Evolutionary conservation across 35 echinoderm and acorn worm genomes (phyloP), one percentile per base, ranked within the genome.

Genomic region (Ptychodera flava): DNA sequence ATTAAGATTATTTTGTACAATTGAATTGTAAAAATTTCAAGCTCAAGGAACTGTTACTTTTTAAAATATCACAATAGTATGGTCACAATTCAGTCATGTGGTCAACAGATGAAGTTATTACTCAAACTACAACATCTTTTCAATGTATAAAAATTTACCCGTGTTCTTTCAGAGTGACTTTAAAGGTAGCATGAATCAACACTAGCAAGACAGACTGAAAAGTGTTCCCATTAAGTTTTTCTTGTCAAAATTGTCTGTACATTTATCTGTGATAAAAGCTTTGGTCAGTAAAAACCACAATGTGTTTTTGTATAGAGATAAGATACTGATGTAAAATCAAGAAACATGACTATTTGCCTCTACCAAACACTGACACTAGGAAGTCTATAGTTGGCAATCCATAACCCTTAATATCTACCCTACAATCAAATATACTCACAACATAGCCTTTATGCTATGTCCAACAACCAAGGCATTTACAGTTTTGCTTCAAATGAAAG

Each of bases 191-290:
- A 64, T 64, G 45, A 64, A 64, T 64, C 45, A 64, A 64, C 45
- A 64, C 45, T 22, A 12, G 6, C 22, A 6, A 64, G 22, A 64
- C 45, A 64, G 45, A 64, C 45, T 64, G 45, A 64, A 64, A 64
- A 64, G 22, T 64, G 45, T 64, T 64, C 45, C 45, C 45, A 64
- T 64, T 12, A 64, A 64, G n/a, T n/a, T n/a, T 64, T 64, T 64
- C 45, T 64, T 64, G 45, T 64, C 45, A 64, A 64, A 64, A 64
- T 64, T 64, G 45, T 64, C 45, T 64, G 45, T 64, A 64, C 45
- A 64, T 64, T 64, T 64, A 22, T n/a, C n/a, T 64, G 45, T 64
- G 45, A 64, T 64, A 64, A 64, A 64, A 64, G 45, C 45, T 12
- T 64, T 64, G 45, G 45, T 64, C 45, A 64, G 45, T 64, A 64